Evolutionary conservation across 2,797 vertebrate species (phyloP).

Genomic region (Tiaroga cobitis): DNA sequence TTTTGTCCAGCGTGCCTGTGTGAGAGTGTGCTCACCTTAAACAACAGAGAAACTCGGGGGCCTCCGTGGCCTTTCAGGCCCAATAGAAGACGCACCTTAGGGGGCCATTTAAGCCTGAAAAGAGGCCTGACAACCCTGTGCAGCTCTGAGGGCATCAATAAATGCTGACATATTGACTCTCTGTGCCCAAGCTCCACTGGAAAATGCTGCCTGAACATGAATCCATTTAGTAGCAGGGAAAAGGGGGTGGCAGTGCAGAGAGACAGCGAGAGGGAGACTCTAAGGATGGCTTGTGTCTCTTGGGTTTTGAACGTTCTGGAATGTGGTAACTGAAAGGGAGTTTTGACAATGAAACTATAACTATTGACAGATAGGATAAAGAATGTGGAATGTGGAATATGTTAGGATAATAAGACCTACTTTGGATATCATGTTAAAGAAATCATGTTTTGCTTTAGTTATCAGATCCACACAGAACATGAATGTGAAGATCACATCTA

Average conservation of each 20-base stretch:
- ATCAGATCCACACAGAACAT: slow-evolving; percentile 22
- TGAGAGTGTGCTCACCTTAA: slow-evolving; percentile 83
- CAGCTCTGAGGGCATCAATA: slow-evolving; percentile 84
- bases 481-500: slow-evolving; percentile 30
- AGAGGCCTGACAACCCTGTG: slow-evolving; percentile 77
- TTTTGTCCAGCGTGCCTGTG: slow-evolving; percentile 68
- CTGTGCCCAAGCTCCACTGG: slow-evolving; percentile 77
- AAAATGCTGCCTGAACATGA: slow-evolving; percentile 85
- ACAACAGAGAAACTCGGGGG: slow-evolving; percentile 77
- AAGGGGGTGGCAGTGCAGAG: slow-evolving; percentile 62
- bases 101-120: slow-evolving; percentile 82
- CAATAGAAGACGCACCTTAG: slow-evolving; percentile 83
- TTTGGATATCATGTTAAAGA: not conserved
- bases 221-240: slow-evolving; percentile 75
- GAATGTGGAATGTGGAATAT: not conserved
- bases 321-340: slow-evolving; percentile 39
- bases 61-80: slow-evolving; percentile 73
- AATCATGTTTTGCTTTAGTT: slow-evolving; percentile 26
- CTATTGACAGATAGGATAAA: slow-evolving; percentile 2
- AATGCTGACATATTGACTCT: slow-evolving; percentile 84
- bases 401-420: slow-evolving; percentile 28
- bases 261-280: slow-evolving; percentile 49
- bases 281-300: slow-evolving; percentile 58
- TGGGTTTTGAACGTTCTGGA: slow-evolving; percentile 55
- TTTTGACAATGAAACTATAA: slow-evolving; percentile 33